Percentiles rank a stretch among this genome's conserved stretches.
These are phyloP conservation scores for Criorhina ranunculi DNA, from an alignment of 2,888 invertebrate species.

Conservation along the genomic window DNA sequence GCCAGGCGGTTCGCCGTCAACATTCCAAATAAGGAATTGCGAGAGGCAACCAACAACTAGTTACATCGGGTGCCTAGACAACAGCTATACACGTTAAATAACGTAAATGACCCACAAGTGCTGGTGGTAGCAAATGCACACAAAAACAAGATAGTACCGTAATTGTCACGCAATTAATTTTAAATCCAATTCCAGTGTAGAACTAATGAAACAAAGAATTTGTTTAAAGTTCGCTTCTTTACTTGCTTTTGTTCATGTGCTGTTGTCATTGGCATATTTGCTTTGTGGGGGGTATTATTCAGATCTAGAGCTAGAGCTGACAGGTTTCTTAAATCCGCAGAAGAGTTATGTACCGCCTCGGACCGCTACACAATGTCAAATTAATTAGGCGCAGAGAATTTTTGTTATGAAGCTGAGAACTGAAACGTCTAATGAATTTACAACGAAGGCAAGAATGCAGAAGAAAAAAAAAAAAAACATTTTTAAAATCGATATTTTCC, in stretches of 20 bases:
- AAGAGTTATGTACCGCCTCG: slow-evolving; percentile 23
- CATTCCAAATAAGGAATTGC: slow-evolving; percentile 66
- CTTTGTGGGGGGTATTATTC: slow-evolving; percentile 18
- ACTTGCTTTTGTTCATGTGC: slow-evolving; percentile 7
- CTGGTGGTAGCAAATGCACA: slow-evolving; percentile 46
- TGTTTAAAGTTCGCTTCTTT: slow-evolving; percentile 31
- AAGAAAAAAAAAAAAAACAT: slow-evolving; percentile 15
- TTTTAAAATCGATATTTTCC: slow-evolving; percentile 69
- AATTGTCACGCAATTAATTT: slow-evolving; percentile 69
- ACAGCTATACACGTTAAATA: slow-evolving; percentile 28
- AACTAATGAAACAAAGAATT: slow-evolving; percentile 51
- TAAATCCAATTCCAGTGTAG: slow-evolving; percentile 51
- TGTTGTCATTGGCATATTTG: slow-evolving; percentile 11
- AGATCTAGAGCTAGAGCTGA: slow-evolving; percentile 12
- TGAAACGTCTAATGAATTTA: background rate
- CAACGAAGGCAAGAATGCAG: background rate
- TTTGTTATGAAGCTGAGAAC: background rate
- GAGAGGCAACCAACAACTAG: slow-evolving; percentile 54
- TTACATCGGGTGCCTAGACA: slow-evolving; percentile 41
- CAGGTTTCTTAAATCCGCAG: slow-evolving; percentile 29
- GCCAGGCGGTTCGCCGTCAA: slow-evolving; percentile 64
- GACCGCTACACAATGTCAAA: slow-evolving; percentile 38
- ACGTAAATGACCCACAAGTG: slow-evolving; percentile 57
- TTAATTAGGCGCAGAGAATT: slow-evolving; percentile 9
- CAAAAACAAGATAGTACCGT: slow-evolving; percentile 39